Evolutionary conservation across 2,797 vertebrate genomes (phyloP).

Genomic region (Diceros bicornis): DNA sequence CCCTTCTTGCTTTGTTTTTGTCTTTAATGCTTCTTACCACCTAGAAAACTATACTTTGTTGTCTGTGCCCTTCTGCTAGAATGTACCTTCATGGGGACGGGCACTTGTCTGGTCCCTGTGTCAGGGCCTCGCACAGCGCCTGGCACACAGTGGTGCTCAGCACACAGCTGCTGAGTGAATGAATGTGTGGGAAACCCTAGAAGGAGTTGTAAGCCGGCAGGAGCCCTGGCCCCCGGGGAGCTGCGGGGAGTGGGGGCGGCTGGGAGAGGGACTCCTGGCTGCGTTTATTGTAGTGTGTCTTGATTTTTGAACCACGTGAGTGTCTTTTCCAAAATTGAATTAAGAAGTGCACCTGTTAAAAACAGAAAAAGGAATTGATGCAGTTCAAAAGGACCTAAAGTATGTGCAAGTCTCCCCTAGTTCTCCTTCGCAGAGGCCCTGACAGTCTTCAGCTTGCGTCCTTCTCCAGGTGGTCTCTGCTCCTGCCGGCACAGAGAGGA

Average conservation of each 20-base stretch:
- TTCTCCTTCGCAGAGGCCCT: not conserved
- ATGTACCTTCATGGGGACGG: not conserved
- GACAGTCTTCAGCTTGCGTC: not conserved
- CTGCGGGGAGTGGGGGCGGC: not conserved
- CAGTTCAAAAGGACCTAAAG: not conserved
- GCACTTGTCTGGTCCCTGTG: not conserved
- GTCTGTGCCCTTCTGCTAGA: not conserved
- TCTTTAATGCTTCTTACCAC: not conserved
- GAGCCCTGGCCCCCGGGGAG: not conserved
- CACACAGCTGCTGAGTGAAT: not conserved
- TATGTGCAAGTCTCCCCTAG: not conserved
- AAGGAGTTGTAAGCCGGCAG: not conserved
- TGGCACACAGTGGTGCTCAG: not conserved
- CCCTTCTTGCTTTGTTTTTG: not conserved
- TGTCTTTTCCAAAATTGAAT: conserved; percentile 9
- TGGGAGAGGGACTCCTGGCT: not conserved
- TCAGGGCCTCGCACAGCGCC: not conserved
- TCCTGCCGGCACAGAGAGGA: not conserved
- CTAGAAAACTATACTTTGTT: not conserved
- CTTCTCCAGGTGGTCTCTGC: not conserved
- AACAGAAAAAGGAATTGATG: not conserved
- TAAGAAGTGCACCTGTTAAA: not conserved
- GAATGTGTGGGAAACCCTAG: not conserved
- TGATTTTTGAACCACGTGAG: not conserved
- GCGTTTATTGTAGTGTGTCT: not conserved